Conservation (phyloP, 2,888 invertebrate species). For the Oscheius myriophilus region DNA sequence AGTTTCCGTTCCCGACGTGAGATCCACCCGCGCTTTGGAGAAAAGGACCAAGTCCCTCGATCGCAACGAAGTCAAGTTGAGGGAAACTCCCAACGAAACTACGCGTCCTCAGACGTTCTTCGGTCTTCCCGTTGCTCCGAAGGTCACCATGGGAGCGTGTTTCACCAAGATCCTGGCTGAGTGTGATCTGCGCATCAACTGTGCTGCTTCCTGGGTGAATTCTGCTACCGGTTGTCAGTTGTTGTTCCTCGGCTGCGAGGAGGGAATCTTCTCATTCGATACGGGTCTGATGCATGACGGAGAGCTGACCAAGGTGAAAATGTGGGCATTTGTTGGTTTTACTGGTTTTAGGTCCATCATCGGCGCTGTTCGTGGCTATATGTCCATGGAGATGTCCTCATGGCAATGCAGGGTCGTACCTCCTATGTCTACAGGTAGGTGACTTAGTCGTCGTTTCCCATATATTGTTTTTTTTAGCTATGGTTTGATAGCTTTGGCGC, state of each 20-base stretch:
- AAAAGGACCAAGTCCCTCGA: too few relatives aligned
- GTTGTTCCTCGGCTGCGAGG: conserved; percentile 93
- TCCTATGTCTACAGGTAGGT: conserved; percentile 89
- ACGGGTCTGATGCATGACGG: conserved; percentile 96
- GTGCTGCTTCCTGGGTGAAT: conserved; percentile 61
- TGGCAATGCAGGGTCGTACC: conserved; percentile 96
- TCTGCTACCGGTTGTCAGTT: conserved; percentile 78
- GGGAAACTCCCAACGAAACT: too few relatives aligned
- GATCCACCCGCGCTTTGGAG: not conserved
- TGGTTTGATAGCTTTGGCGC: conserved; percentile 57
- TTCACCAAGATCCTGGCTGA: conserved; percentile 98
- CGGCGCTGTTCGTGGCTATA: conserved; percentile 96
- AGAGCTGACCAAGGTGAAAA: conserved; percentile 84
- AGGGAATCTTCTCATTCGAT: conserved; percentile 96
- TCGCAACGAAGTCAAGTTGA: too few relatives aligned
- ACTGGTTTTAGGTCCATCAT: conserved; percentile 80
- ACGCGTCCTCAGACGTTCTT: conserved; percentile 74
- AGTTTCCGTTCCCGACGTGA: not conserved
- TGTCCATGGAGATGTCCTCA: conserved; percentile 95
- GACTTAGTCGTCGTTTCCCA: not conserved
- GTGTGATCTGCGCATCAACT: conserved; percentile 79
- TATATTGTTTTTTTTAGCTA: conserved; percentile 28
- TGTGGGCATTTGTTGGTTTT: not conserved
- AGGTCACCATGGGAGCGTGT: conserved; percentile 88
- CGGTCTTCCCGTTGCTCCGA: conserved; percentile 96